Evolutionary conservation across 2,113 vertebrate genomes (phyloP).

Genomic region (Hippocampus abdominalis): DNA sequence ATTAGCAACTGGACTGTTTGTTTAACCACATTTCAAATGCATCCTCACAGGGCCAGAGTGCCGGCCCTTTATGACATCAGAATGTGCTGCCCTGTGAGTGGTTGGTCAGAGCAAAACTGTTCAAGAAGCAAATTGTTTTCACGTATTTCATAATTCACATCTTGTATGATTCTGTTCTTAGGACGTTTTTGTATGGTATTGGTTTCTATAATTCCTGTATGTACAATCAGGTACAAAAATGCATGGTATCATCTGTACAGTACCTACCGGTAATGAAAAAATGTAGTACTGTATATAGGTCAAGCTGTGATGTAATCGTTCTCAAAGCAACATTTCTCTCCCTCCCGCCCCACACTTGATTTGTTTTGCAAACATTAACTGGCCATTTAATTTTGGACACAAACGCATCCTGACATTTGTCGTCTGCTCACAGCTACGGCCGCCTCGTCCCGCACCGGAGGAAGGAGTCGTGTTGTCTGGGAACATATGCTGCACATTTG

Average conservation of each 20-base stretch:
- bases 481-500: slow-evolving; percentile 61
- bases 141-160: no score
- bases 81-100: background rate
- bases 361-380: slow-evolving; percentile 7
- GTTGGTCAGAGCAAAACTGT: background rate
- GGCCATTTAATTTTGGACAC: slow-evolving; percentile 20
- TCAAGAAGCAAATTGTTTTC: background rate
- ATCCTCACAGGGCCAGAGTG: no score
- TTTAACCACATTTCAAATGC: no score
- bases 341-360: background rate
- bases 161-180: no score
- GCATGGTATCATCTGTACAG: background rate
- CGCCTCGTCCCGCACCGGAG: slow-evolving; percentile 20
- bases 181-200: no score
- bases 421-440: slow-evolving; percentile 18
- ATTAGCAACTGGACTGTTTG: no score
- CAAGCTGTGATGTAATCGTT: slow-evolving; percentile 49
- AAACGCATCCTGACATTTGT: slow-evolving; percentile 29
- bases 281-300: slow-evolving; percentile 49
- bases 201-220: no score
- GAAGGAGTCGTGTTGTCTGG: slow-evolving; percentile 63
- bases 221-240: background rate
- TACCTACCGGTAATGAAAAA: background rate
- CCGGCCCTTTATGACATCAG: no score
- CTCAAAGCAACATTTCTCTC: background rate